phyloP scores from a whole-genome alignment of 2,888 invertebrate genomes.

The Hedychridium roseum region DNA sequence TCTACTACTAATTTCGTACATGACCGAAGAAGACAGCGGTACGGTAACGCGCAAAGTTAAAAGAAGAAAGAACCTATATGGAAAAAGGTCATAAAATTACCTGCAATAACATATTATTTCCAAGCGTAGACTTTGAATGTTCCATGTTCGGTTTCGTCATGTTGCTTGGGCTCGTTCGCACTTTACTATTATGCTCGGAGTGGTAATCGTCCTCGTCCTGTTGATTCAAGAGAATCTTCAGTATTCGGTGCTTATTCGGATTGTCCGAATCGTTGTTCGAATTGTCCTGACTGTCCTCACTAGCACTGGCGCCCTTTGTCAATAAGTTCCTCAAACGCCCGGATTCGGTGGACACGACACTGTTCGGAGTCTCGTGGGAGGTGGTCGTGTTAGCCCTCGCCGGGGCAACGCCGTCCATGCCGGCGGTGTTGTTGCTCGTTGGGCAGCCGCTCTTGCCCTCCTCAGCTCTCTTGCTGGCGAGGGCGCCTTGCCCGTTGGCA shows the following conservation, averaged over 20 bases:
- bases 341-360: constrained; percentile 58
- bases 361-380: constrained; percentile 37
- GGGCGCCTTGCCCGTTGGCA: constrained; percentile 52
- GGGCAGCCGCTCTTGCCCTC: constrained; percentile 27
- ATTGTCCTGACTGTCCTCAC: constrained; percentile 49
- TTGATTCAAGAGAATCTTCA: constrained; percentile 73
- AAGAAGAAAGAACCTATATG: constrained; percentile 5
- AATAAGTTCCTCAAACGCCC: constrained; percentile 66
- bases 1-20: no score
- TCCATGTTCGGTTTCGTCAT: constrained; percentile 55
- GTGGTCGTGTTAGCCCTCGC: constrained; percentile 13
- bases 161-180: constrained; percentile 59
- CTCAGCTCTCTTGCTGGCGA: constrained; percentile 52
- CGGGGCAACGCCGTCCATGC: constrained; percentile 19
- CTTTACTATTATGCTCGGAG: constrained; percentile 63
- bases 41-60: no score
- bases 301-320: constrained; percentile 58
- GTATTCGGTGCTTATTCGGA: constrained; percentile 66
- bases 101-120: constrained; percentile 73
- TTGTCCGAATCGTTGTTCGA: constrained; percentile 44
- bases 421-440: constrained; percentile 11
- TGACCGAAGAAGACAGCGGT: no score
- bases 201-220: constrained; percentile 71
- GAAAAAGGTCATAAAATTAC: constrained; percentile 61
- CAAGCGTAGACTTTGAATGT: constrained; percentile 62